phyloP scores from a whole-genome alignment of 2,888 invertebrate species.

The Odontocolon sp. region DNA sequence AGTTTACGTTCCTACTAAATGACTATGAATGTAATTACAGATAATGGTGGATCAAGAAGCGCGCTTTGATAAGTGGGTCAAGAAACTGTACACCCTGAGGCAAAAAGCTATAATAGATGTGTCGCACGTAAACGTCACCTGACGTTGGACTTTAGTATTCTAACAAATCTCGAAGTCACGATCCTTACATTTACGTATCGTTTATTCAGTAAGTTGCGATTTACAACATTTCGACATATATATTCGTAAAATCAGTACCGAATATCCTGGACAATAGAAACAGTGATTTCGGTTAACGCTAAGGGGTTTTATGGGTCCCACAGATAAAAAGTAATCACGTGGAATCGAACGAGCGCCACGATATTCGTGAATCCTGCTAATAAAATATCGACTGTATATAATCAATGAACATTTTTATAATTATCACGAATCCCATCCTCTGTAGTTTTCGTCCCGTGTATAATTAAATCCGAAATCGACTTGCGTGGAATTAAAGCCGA shows the following conservation, averaged over 20 bases:
- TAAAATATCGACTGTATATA: slow-evolving; percentile 8
- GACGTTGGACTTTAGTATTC: slow-evolving; percentile 32
- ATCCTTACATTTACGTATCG: slow-evolving; percentile 25
- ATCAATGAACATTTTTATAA: background rate
- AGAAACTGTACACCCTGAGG: slow-evolving; percentile 85
- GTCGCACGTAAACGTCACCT: slow-evolving; percentile 47
- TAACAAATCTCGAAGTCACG: background rate
- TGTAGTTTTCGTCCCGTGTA: background rate
- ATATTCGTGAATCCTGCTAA: slow-evolving; percentile 3
- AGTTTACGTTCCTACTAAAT: no score
- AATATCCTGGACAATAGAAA: slow-evolving; percentile 44
- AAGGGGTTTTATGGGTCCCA: slow-evolving; percentile 14
- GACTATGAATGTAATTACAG: slow-evolving; percentile 81
- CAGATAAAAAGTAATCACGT: slow-evolving; percentile 15
- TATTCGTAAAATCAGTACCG: slow-evolving; percentile 39
- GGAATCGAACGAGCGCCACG: slow-evolving; percentile 23
- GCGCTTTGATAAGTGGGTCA: slow-evolving; percentile 89
- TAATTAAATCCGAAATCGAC: background rate
- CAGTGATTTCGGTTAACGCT: slow-evolving; percentile 37
- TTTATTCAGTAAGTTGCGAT: slow-evolving; percentile 27
- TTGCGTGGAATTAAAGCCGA: background rate
- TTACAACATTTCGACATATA: slow-evolving; percentile 44
- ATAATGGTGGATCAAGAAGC: slow-evolving; percentile 86
- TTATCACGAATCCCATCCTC: background rate
- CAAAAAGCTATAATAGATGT: slow-evolving; percentile 84